Evolutionary conservation across 2,888 invertebrate genomes (phyloP), one percentile per base, ranked within the genome.

Genomic region (Venusia cambrica): DNA sequence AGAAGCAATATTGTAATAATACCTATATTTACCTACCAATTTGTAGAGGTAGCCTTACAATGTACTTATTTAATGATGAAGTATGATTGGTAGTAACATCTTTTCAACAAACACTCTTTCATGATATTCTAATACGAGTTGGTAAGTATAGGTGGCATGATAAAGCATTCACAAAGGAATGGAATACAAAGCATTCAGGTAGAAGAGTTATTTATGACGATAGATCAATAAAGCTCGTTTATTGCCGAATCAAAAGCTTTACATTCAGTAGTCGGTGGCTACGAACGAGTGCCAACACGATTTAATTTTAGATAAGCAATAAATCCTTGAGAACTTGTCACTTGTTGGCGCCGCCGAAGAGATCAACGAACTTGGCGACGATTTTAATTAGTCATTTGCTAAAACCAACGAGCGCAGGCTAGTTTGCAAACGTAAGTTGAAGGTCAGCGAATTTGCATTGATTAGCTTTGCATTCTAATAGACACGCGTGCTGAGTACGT

Each of bases 381-480:
- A 29, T 12, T 32, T 28, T 45, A 48, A 39, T 62, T 63, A 63
- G 16, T 63, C 58, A 62, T 53, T 52, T 52, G 46, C 51, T 48
- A 50, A 44, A 52, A 48, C 32, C 33, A 36, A 28, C 44, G 20
- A 5, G 21, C 19, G 15, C 14, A 15, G 11, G 20, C 29, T 8
- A n/a, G n/a, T n/a, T 18, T 11, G 10, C 8, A 14, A 31, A 26
- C n/a, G 18, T 41, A 48, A 55, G 49, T 57, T 62, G 59, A 64
- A 67, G 64, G 64, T 54, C 57, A 45, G 10, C 35, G 47, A 38
- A 61, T 60, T 61, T 51, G 52, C 55, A 57, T 60, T 57, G 56
- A 62, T 63, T 53, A 53, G 31, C 48, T 67, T 65, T 54, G 55
- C 55, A 62, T 63, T 50, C 38, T 47, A 53, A 59, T 47, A 21